Evolutionary conservation across 2,888 invertebrate genomes (phyloP).

Genomic region (Diadegma fenestrale): DNA sequence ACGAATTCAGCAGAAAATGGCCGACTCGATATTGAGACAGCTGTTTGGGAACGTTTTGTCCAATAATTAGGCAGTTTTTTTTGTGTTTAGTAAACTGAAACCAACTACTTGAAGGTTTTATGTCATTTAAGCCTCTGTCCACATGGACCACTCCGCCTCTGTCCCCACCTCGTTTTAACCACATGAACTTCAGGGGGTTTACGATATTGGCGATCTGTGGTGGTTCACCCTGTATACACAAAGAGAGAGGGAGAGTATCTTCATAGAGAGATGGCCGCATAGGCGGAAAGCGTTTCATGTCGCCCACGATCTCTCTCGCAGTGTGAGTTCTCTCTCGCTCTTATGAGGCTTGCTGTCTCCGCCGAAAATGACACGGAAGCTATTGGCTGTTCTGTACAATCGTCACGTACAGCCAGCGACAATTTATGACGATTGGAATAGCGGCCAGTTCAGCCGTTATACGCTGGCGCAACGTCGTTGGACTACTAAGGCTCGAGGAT

Average conservation of each 20-base stretch:
- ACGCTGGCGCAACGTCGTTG: constrained; percentile 66
- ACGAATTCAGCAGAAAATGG: too few species aligned
- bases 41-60: not conserved
- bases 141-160: not conserved
- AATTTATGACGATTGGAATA: constrained; percentile 82
- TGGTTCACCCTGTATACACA: not conserved
- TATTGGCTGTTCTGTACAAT: constrained; percentile 79
- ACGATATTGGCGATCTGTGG: not conserved
- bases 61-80: not conserved
- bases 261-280: constrained; percentile 64
- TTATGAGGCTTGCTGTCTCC: constrained; percentile 51
- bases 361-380: constrained; percentile 75
- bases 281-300: constrained; percentile 52
- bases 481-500: constrained; percentile 64
- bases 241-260: constrained; percentile 13
- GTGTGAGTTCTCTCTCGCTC: constrained; percentile 58
- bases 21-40: not conserved
- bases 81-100: not conserved
- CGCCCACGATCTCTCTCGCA: constrained; percentile 55
- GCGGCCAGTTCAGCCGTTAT: constrained; percentile 71
- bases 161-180: not conserved
- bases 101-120: not conserved
- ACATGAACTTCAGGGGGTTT: not conserved
- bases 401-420: constrained; percentile 78
- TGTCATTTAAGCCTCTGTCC: not conserved